Evolutionary conservation across 2,888 invertebrate species (phyloP).

Genomic region (Epiblema foenella): DNA sequence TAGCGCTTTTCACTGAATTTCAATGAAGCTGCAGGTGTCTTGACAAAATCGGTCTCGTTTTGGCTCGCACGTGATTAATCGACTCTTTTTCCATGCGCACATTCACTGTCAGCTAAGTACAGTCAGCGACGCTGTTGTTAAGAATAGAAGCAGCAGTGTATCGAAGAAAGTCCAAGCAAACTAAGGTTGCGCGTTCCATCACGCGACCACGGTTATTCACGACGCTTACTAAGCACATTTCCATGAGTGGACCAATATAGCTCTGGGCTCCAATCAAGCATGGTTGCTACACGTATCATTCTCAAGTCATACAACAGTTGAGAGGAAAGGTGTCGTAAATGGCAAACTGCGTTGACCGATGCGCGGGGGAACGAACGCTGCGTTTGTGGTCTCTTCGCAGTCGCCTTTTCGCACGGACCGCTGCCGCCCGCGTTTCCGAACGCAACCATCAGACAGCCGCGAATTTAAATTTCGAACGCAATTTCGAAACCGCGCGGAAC

Average conservation of each 20-base stretch:
- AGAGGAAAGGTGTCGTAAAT: background rate
- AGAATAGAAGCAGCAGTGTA: conserved; percentile 49
- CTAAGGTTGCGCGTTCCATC: conserved; percentile 45
- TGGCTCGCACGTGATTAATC: conserved; percentile 31
- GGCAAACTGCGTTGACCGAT: conserved; percentile 59
- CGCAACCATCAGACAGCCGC: conserved; percentile 36
- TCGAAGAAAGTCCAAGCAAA: conserved; percentile 43
- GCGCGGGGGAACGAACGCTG: conserved; percentile 71
- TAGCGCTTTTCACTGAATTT: conserved; percentile 47
- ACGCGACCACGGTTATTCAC: conserved; percentile 53
- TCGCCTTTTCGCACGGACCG: conserved; percentile 72
- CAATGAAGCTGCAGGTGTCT: conserved; percentile 33
- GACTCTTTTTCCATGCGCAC: background rate
- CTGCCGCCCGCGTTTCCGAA: conserved; percentile 59
- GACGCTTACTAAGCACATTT: background rate
- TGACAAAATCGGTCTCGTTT: conserved; percentile 19
- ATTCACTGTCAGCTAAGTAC: conserved; percentile 14
- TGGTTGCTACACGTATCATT: background rate
- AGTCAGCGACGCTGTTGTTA: background rate
- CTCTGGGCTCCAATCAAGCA: background rate
- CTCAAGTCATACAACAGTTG: background rate
- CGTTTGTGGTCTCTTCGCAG: conserved; percentile 58
- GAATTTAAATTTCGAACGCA: conserved; percentile 50
- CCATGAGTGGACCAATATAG: background rate
- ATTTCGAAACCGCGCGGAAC: conserved; percentile 35